Evolutionary conservation across 2,797 vertebrate species (phyloP), one percentile per base, ranked within the genome.

Genomic region (Melopsittacus undulatus): DNA sequence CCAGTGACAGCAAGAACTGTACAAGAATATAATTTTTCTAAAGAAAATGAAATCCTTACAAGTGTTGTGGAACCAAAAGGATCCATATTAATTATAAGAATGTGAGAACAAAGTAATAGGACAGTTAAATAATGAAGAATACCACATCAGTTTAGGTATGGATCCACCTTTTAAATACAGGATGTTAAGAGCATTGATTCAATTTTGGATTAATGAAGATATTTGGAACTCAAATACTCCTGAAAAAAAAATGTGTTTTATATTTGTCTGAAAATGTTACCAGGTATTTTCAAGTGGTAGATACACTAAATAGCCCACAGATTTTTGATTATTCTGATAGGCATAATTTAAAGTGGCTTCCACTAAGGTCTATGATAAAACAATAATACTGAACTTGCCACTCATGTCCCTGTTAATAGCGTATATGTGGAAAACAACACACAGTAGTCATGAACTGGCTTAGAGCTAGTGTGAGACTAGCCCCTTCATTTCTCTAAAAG

Each of bases 31-130:
- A 22, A 23, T 67, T 92, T 91, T 76, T 67, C 32, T 64, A 24
- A 59, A 77, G 46, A 49, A 15, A 74, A 80, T 77, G 4, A 67
- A 90, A 72, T 83, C 13, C 34, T 83, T 81, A 29, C 16, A 64
- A 61, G 45, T 69, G 16, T 38, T 32, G 7, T 10, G 0, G 2
- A 81, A 49, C 48, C n/a, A 57, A 5, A 8, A 1, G 3, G 6
- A 75, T 89, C 29, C 9, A 30, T 85, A 82, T 45, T 63, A 87
- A 69, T 84, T 74, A 52, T 52, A 34, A 83, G 24, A 90, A 85
- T 42, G 11, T 85, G 68, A 88, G 9, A 78, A 79, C 9, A 68
- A 82, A 27, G 7, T 64, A 83, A 46, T 67, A 78, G 89, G 36
- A n/a, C 29, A 54, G 4, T 51, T 83, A 67, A 92, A 46, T 59